phyloP scores from a whole-genome alignment of 2,797 vertebrate genomes.

The Sciurus carolinensis region DNA sequence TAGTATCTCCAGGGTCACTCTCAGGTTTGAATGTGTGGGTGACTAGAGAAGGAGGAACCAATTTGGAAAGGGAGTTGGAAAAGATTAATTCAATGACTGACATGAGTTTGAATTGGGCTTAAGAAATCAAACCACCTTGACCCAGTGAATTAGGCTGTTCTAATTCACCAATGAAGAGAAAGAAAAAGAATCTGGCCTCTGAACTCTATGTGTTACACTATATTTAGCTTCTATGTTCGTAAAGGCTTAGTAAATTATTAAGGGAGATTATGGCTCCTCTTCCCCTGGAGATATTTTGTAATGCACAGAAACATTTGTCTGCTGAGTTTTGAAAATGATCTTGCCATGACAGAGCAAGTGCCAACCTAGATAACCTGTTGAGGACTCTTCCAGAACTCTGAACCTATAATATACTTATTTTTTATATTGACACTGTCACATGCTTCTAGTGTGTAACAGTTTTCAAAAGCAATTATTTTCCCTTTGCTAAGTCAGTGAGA shows the following conservation, averaged over 20 bases:
- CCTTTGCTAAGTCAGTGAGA: background rate
- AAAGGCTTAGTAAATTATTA: constrained; percentile 75
- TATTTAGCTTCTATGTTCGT: constrained; percentile 67
- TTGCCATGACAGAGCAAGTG: background rate
- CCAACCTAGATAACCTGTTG: background rate
- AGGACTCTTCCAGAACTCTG: background rate
- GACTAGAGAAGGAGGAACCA: background rate
- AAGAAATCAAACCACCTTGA: constrained; percentile 52
- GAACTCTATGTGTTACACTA: constrained; percentile 68
- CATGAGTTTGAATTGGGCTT: constrained; percentile 21
- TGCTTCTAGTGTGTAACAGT: background rate
- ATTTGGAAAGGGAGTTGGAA: background rate
- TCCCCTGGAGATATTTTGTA: constrained; percentile 53
- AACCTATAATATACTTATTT: background rate
- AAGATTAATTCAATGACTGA: background rate
- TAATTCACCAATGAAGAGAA: constrained; percentile 58
- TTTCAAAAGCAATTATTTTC: background rate
- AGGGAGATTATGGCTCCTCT: constrained; percentile 64
- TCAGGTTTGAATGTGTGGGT: background rate
- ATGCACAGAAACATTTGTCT: constrained; percentile 68
- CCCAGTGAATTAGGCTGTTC: constrained; percentile 41
- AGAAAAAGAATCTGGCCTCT: constrained; percentile 64
- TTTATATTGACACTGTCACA: background rate
- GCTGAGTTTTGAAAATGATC: constrained; percentile 56
- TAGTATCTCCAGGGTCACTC: background rate